Base-by-base conservation (phyloP, 2,888 invertebrate genomes). In the Mayetiola destructor region DNA sequence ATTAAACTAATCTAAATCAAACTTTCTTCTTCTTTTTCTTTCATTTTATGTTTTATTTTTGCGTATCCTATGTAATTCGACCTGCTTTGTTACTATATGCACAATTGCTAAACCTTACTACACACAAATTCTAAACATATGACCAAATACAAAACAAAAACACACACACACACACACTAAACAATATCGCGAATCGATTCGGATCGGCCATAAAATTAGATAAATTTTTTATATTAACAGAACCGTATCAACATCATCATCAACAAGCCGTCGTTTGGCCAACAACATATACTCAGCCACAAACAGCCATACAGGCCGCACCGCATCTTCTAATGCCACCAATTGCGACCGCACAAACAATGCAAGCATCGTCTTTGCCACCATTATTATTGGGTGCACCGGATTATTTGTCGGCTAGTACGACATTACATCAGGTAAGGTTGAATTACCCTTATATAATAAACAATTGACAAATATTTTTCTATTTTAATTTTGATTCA, bases 191-290 rank as follows among this genome's bases (percentile, higher is more conserved):
- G 14, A 18, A 48, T 48, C n/a, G n/a, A 9, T 4, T 27, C 3
- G 6, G 14, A 4, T 2, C n/a, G 21, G 21, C 4, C 21, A 27
- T 27, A 2, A 27, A 12, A 9, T 27, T 57, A 59, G 56, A 56
- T 58, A 59, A 59, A 59, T 55, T 57, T 39, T 42, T 39, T 60
- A 56, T 56, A 56, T 57, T 73, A 53, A 30, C 53, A 76, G 80
- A 80, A 66, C 83, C 84, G 65, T 74, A 84, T 61, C 84, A n/a
- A n/a, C n/a, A n/a, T n/a, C n/a, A n/a, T n/a, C n/a, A n/a, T n/a
- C n/a, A 83, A 61, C 83, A 84, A 68, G 78, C 85, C 0, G 81
- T 85, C 48, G 80, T 85, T 20, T 85, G 85, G 85, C 84, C 85
- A 37, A 81, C 82, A 36, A 81, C 82, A 64, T 79, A 84, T 67